Evolutionary conservation across 2,113 vertebrate genomes (phyloP).

Genomic region (Dicaeum eximium): DNA sequence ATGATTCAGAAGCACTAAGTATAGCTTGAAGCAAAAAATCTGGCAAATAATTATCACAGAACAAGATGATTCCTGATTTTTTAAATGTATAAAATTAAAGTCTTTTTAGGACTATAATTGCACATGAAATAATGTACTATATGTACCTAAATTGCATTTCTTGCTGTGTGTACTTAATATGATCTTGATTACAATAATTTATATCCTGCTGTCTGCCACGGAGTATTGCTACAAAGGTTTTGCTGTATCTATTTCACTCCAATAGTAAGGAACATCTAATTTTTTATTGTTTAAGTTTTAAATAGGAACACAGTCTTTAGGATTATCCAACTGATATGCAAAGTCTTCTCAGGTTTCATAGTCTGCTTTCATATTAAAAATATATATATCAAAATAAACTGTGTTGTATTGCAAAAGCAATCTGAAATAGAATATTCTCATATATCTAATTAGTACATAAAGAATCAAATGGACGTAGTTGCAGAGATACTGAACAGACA

Average conservation of each 20-base stretch:
- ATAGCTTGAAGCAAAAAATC: neutral
- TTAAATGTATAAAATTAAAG: neutral
- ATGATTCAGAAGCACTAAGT: neutral
- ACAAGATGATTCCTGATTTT: neutral
- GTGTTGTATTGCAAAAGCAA: neutral
- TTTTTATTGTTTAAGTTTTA: neutral
- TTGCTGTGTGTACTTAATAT: neutral
- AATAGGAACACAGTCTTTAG: neutral
- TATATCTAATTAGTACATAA: neutral
- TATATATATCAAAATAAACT: neutral
- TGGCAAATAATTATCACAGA: neutral
- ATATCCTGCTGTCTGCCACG: neutral
- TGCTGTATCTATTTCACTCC: neutral
- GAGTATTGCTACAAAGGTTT: neutral
- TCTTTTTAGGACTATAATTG: conserved; percentile 15
- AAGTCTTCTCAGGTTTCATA: neutral
- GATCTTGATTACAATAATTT: neutral
- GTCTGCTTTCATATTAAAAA: neutral
- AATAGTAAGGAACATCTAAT: neutral
- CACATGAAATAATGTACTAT: neutral
- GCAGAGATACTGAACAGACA: neutral
- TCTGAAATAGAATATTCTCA: neutral
- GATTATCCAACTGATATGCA: neutral
- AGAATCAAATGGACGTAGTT: neutral
- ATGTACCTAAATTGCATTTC: neutral